Evolutionary conservation across 2,888 invertebrate species (phyloP), one percentile per base, ranked within the genome.

Genomic region (Hedychridium roseum): DNA sequence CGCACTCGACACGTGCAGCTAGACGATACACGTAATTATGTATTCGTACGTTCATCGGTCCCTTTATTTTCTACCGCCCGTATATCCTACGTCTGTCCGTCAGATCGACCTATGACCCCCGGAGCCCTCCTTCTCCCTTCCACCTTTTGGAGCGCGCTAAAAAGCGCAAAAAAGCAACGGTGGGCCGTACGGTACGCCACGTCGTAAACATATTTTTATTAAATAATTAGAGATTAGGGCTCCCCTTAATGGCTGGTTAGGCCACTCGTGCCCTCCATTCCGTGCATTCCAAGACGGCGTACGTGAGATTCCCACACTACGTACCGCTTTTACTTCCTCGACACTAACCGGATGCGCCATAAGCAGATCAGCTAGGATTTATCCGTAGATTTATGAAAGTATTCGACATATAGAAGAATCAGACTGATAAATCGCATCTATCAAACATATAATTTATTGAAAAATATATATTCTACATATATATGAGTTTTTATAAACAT

Each of bases 161-260:
- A 62, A 61, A 68, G 58, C 50, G 54, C 46, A 63, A 67, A 61
- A 65, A 45, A 49, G 57, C 60, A 47, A 51, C 61, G 48, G 62
- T 70, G 68, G 66, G 73, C 73, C 74, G 76, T 73, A 71, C 69
- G 65, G 66, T 74, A 73, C 73, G 76, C 78, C 76, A 78, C 78
- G 74, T 77, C 76, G 76, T 78, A 78, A 78, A 78, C 75, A 76
- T 76, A 74, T 76, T 78, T 78, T 78, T 78, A 78, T 78, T 78
- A 78, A 78, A 78, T 78, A 78, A 78, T 78, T 78, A 78, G 78
- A 74, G 78, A 77, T 76, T 78, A 71, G 73, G 67, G 73, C 62
- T 71, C 64, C 50, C 54, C 65, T 71, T 76, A 76, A 76, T 75
- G 69, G 74, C 53, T 71, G 76, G 76, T 76, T 75, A 70, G 74